Percentiles rank a stretch among this genome's conserved stretches.
Evolutionary conservation across 2,888 invertebrate species (phyloP).

Genomic region (Agonum fuliginosum): DNA sequence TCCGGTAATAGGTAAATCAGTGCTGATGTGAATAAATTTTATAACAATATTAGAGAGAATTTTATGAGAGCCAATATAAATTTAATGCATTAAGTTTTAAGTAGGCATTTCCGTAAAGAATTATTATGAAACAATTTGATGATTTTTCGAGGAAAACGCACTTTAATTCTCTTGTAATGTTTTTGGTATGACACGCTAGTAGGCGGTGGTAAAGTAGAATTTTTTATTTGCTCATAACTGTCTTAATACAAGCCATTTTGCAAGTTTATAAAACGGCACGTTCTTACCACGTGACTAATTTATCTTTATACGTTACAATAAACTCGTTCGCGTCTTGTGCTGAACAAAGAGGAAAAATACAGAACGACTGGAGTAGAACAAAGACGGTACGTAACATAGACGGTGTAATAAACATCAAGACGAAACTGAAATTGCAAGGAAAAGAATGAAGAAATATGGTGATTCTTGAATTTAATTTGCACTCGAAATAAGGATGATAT

Average conservation of each 20-base stretch:
- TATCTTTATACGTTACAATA: constrained; percentile 40
- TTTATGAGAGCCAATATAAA: no score
- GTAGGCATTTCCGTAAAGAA: no score
- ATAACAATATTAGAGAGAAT: no score
- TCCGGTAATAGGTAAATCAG: no score
- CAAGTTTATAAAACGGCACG: constrained; percentile 43
- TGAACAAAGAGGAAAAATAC: neutral
- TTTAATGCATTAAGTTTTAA: no score
- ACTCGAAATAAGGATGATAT: constrained; percentile 50
- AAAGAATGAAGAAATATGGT: constrained; percentile 50
- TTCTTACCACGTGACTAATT: constrained; percentile 41
- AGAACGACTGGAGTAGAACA: neutral
- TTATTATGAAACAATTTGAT: no score
- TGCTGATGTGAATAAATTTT: no score
- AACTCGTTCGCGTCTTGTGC: constrained; percentile 16
- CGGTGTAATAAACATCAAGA: constrained; percentile 39
- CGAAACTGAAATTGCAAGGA: constrained; percentile 42
- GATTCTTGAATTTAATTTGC: constrained; percentile 52
- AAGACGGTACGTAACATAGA: neutral
- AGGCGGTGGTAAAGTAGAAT: constrained; percentile 30
- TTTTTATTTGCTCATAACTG: constrained; percentile 46
- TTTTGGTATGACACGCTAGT: constrained; percentile 27
- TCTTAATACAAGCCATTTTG: constrained; percentile 43
- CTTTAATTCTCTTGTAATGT: neutral
- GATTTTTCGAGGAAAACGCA: neutral